phyloP scores from a whole-genome alignment of 2,888 invertebrate genomes.

The Philopedon plagiatum region DNA sequence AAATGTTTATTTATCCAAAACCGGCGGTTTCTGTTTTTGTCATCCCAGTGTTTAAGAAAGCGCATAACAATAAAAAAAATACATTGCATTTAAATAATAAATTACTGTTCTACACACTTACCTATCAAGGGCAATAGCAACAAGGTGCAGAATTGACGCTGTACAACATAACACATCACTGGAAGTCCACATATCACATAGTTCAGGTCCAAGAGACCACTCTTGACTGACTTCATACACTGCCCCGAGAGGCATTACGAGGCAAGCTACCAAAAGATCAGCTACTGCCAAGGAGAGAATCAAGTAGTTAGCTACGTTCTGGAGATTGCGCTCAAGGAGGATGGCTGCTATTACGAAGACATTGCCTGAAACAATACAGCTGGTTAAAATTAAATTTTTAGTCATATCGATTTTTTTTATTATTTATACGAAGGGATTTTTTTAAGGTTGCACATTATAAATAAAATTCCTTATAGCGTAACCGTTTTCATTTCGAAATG shows the following conservation, averaged over 20 bases:
- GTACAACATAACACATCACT: slow-evolving; percentile 94
- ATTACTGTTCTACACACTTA: slow-evolving; percentile 63
- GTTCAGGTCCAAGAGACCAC: slow-evolving; percentile 88
- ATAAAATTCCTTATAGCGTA: too few species aligned
- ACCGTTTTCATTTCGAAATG: too few species aligned
- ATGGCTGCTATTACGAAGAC: slow-evolving; percentile 96
- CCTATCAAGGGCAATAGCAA: slow-evolving; percentile 88
- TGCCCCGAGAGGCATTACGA: slow-evolving; percentile 84
- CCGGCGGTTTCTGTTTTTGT: too few species aligned
- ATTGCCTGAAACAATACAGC: slow-evolving; percentile 80
- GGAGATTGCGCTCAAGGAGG: slow-evolving; percentile 86
- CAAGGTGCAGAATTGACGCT: slow-evolving; percentile 85
- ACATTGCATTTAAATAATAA: too few species aligned
- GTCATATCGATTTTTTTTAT: too few species aligned
- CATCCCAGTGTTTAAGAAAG: too few species aligned
- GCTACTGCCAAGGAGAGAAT: slow-evolving; percentile 93
- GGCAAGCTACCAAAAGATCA: slow-evolving; percentile 89
- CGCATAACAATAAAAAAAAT: too few species aligned
- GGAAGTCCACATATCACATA: slow-evolving; percentile 96
- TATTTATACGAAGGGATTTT: too few species aligned
- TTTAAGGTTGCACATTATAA: too few species aligned
- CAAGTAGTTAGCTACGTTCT: slow-evolving; percentile 91
- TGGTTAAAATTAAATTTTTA: too few species aligned
- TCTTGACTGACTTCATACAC: slow-evolving; percentile 82
- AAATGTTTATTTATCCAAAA: too few species aligned